Conservation (phyloP, 2,888 invertebrate species). For the Lysandra bellargus region DNA sequence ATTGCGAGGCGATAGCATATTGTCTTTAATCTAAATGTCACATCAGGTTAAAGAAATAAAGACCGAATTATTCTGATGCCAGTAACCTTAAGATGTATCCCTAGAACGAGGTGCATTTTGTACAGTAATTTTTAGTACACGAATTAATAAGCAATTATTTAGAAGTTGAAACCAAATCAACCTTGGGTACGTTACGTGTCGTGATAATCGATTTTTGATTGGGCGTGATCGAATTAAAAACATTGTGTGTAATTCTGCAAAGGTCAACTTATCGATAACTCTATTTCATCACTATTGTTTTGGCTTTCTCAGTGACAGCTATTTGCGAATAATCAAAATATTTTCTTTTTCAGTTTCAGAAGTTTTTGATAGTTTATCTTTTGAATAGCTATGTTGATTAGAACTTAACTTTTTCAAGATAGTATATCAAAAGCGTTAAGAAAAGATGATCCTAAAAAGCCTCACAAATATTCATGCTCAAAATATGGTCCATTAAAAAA, state of each 20-base stretch:
- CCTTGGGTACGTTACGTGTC: not conserved
- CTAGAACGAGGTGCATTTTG: not conserved
- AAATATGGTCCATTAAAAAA: too few species aligned
- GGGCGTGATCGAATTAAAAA: not conserved
- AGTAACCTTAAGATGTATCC: not conserved
- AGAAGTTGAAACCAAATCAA: not conserved
- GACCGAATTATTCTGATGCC: not conserved
- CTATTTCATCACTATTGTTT: not conserved
- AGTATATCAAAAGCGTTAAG: too few species aligned
- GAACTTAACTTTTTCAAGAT: too few species aligned
- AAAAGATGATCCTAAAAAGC: too few species aligned
- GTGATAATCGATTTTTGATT: not conserved
- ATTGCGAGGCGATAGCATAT: not conserved
- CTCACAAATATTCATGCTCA: too few species aligned
- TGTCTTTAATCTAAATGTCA: not conserved
- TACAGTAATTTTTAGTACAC: not conserved
- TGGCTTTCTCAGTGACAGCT: not conserved
- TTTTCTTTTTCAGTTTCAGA: not conserved
- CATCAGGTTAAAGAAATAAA: not conserved
- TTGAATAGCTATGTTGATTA: too few species aligned
- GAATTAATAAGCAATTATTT: not conserved
- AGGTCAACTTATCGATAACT: constrained; percentile 10
- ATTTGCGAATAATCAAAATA: not conserved
- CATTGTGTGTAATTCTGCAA: not conserved
- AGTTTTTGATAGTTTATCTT: too few species aligned